These are phyloP conservation scores for Phyllostomus discolor DNA, from an alignment of 2,113 vertebrate genomes.

Conservation along the genomic window DNA sequence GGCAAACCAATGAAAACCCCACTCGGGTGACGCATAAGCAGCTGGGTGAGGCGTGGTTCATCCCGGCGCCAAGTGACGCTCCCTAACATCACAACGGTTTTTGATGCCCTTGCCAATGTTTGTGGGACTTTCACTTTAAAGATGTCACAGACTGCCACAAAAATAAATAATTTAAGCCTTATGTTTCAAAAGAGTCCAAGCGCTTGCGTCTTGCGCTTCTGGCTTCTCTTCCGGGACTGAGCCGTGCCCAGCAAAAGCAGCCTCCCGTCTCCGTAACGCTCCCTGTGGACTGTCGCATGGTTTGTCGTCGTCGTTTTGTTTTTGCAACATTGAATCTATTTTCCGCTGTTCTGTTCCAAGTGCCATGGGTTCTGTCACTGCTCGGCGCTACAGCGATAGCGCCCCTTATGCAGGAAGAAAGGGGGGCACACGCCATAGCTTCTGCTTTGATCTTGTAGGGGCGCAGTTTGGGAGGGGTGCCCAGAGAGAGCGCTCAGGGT, in stretches of 20 bases:
- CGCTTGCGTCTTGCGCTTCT: background rate
- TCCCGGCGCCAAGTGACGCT: background rate
- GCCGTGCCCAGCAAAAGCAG: background rate
- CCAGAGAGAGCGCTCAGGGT: background rate
- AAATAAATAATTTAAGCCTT: conserved; percentile 58
- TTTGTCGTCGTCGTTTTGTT: background rate
- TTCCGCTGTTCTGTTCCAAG: background rate
- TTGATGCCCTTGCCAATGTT: conserved; percentile 59
- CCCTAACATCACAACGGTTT: conserved; percentile 25
- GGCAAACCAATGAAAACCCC: background rate
- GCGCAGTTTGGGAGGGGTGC: background rate
- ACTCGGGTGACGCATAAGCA: background rate
- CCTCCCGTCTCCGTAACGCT: background rate
- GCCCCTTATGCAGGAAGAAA: background rate
- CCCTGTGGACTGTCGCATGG: background rate
- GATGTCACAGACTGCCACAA: conserved; percentile 60
- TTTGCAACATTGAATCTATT: background rate
- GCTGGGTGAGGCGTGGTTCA: background rate
- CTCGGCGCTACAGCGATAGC: background rate
- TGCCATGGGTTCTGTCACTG: background rate
- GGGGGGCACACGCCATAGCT: background rate
- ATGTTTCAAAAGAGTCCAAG: conserved; percentile 39
- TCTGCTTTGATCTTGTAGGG: background rate
- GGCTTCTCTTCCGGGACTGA: conserved; percentile 9
- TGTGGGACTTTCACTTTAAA: conserved; percentile 65